These are phyloP conservation scores for Eulacestoma nigropectus DNA, from an alignment of 2,113 vertebrate species.

Conservation along the genomic window DNA sequence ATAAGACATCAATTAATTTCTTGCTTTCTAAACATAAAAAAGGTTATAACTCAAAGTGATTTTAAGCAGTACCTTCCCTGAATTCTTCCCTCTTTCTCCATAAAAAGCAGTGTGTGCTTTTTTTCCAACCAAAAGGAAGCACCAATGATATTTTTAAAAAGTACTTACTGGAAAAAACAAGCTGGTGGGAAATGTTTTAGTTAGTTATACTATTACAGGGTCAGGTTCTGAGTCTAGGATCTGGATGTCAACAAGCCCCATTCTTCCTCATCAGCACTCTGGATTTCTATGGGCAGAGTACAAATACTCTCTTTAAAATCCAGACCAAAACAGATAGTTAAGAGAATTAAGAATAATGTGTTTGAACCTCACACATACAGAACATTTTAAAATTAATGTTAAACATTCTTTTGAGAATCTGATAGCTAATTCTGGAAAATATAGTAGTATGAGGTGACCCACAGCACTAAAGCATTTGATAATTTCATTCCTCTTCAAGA, in stretches of 20 bases:
- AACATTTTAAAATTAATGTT: background rate
- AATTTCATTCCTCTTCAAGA: slow-evolving; percentile 26
- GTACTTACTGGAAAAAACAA: background rate
- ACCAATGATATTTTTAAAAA: background rate
- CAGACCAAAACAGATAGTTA: background rate
- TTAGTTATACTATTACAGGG: too few species aligned
- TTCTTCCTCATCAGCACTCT: background rate
- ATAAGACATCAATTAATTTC: background rate
- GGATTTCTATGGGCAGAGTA: background rate
- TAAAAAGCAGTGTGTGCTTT: background rate
- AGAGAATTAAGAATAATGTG: background rate
- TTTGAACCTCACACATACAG: background rate
- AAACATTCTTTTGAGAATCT: background rate
- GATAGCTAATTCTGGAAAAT: background rate
- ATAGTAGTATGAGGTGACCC: background rate
- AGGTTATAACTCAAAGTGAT: background rate
- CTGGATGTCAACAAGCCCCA: background rate
- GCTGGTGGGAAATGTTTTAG: background rate
- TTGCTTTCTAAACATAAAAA: background rate
- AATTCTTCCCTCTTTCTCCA: background rate
- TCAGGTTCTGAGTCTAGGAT: background rate
- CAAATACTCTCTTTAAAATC: background rate
- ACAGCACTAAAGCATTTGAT: background rate
- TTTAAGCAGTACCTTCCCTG: background rate
- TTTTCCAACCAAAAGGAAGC: background rate